Evolutionary conservation across 2,797 vertebrate species (phyloP).

Genomic region (Micrastur ruficollis): DNA sequence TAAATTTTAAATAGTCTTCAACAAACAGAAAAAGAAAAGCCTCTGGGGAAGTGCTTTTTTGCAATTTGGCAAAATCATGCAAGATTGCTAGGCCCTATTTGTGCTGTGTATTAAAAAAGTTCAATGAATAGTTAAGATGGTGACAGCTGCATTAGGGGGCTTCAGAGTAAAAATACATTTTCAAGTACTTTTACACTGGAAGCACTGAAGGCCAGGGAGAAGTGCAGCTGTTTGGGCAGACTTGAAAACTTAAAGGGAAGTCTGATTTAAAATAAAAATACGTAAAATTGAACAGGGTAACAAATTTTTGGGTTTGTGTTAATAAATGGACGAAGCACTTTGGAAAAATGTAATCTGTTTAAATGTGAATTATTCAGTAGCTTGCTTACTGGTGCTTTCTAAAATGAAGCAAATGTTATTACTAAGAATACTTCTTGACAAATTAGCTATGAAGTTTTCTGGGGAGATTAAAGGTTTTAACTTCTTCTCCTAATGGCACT

Average conservation of each 20-base stretch:
- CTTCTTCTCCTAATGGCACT: neutral
- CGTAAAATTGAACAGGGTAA: fast-evolving
- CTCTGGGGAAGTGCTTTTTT: neutral
- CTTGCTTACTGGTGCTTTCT: fast-evolving
- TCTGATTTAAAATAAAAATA: fast-evolving
- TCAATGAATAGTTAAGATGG: neutral
- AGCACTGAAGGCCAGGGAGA: fast-evolving
- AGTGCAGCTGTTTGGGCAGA: neutral
- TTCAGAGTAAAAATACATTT: neutral
- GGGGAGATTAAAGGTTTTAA: fast-evolving
- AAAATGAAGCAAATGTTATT: too few relatives aligned
- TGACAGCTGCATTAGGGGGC: neutral
- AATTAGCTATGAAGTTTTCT: too few relatives aligned
- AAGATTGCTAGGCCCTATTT: neutral
- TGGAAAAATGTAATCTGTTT: too few relatives aligned
- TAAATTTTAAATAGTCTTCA: neutral
- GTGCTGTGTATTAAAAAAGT: neutral
- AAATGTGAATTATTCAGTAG: fast-evolving
- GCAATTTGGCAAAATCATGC: fast-evolving
- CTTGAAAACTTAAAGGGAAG: too few relatives aligned
- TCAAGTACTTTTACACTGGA: neutral
- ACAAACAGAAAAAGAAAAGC: too few relatives aligned
- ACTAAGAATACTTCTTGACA: fast-evolving
- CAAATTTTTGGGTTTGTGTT: fast-evolving
- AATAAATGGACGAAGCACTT: fast-evolving